Base-by-base conservation (phyloP, 1,140 invertebrate genomes). In the Rhopalosiphum maidis region DNA sequence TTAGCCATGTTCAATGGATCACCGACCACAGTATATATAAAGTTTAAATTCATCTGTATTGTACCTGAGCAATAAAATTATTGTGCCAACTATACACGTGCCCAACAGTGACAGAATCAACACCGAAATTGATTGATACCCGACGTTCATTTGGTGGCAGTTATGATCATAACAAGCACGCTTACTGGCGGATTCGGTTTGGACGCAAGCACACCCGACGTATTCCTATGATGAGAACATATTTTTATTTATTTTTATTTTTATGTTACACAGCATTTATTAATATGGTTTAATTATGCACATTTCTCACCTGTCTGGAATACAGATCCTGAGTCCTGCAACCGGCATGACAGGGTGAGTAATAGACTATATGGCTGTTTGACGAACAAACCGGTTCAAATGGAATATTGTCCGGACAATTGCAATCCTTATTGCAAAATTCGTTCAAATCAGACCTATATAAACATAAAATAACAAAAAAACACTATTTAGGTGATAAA, bases 271-370 rank as follows among this genome's bases (percentile, higher is more conserved):
- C 86, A 15, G 18, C n/a, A n/a, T 35, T 30, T 43, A 25, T 87
- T 11, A 88, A 37, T 23, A 88, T n/a, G 4, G 41, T 54, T 55
- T 15, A 2, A 77, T 68, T n/a, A 25, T 43, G 30, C 37, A 18
- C 15, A 51, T 51, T 15, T 18, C 48, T 2, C 46, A 93, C 91
- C 60, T 85, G 82, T 93, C 82, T 93, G 6, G 91, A 55, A 43
- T 93, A 93, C 9, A 93, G 15, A 30, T 85, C 51, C 43, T 93
- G 91, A 3, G 91, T 85, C 30, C 91, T 93, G 37, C 93, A 94
- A 35, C 93, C 93, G 8, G 93, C 93, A 41, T 94, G 93, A n/a
- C 93, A 94, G 8, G 93, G 93, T 25, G 93, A 94, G 48, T 94
- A 94, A 51, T 94, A 94, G 77, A 94, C 60, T 6, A 93, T 93